Evolutionary conservation across 37 sponge, comb jelly and placozoan genomes (phyloP), one percentile per base, ranked within the genome.

Genomic region (Dysidea cf. avara): DNA sequence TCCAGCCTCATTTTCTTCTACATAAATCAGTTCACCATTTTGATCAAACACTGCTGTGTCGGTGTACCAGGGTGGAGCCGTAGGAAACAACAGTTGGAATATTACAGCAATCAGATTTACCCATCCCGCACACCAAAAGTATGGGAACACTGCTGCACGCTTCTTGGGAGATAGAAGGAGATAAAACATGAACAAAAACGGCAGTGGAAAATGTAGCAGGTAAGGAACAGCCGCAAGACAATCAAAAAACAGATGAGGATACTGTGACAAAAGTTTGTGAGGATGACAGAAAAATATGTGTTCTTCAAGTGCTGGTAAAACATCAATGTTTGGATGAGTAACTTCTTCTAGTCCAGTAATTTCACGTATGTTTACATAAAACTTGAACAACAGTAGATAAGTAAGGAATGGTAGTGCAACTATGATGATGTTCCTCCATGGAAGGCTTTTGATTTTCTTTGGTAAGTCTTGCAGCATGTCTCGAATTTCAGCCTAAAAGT

Each of bases 81-180:
- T 93, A 0, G 94, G 94, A 61, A 85, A 93, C 34, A 61, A 24
- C 24, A 77, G 40, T 52, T 93, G 94, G 55, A 93, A 47, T 7
- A 66, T 6, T 25, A 88, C 78, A 49, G 90, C 89, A 1, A 85
- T 22, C 11, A 93, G 49, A 48, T 93, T 85, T 17, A 85, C 83
- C 94, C 94, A 93, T 0, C 94, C 94, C 13, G 68, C 79, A 77
- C 85, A 88, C 94, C 94, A 93, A 21, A 89, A 17, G 86, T 68
- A 88, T 17, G 76, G 78, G 40, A 66, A 85, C 1, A 85, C 25
- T 2, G 68, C 68, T 18, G 65, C 61, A 39, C 83, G 61, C n/a
- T 65, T 53, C 29, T 47, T 32, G 2, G 73, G 71, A 20, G 20
- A 46, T 33, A 74, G 0, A 4, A 58, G 29, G 11, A 89, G 58